Conservation (phyloP, 35 echinoderm and acorn worm species). For the Ophiothrix spiculata region DNA sequence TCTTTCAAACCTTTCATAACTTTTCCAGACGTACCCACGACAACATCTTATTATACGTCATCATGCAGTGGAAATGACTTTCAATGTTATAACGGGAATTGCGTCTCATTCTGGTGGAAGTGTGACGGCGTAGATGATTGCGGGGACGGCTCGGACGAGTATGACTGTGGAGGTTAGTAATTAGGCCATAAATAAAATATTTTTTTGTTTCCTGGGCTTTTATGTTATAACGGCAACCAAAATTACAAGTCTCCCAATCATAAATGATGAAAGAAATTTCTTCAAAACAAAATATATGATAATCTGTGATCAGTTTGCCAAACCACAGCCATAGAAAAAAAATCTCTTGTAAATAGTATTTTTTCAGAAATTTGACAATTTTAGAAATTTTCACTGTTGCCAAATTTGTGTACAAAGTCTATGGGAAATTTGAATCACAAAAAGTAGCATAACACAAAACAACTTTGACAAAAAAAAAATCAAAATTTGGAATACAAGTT, state of each 20-base stretch:
- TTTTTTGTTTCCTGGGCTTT: neutral
- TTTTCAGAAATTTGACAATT: too few relatives aligned
- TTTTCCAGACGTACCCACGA: constrained; percentile 6
- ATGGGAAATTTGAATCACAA: too few relatives aligned
- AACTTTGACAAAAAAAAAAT: too few relatives aligned
- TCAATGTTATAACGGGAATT: constrained; percentile 17
- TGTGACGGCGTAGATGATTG: constrained; percentile 36
- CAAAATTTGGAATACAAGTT: too few relatives aligned
- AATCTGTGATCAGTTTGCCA: neutral
- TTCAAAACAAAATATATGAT: neutral
- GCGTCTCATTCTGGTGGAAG: constrained; percentile 1
- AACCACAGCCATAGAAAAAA: neutral
- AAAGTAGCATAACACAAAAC: too few relatives aligned
- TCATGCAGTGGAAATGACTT: neutral
- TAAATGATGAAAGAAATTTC: neutral
- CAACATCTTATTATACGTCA: neutral
- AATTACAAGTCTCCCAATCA: neutral
- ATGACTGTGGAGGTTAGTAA: neutral
- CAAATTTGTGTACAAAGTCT: too few relatives aligned
- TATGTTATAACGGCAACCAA: neutral
- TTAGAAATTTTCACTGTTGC: too few relatives aligned
- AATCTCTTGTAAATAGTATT: too few relatives aligned
- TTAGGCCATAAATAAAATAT: neutral
- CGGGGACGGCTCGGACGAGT: constrained; percentile 26
- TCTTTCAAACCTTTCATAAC: neutral